Percentiles rank a stretch among this genome's conserved stretches.
Conservation (phyloP, 2,797 vertebrate genomes). For the Sebastiscus tertius region DNA sequence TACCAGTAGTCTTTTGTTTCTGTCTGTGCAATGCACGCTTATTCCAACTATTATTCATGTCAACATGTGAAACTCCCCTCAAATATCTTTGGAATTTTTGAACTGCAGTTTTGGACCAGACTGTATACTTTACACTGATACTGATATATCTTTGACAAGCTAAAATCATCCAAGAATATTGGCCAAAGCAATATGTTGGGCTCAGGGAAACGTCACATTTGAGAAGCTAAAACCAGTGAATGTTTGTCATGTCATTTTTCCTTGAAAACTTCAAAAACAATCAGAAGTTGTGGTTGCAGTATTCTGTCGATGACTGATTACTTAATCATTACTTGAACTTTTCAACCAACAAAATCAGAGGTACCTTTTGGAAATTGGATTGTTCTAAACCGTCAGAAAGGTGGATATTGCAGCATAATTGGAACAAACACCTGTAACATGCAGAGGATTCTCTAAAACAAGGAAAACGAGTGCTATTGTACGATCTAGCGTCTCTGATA, state of each 20-base stretch:
- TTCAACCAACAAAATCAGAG: background rate
- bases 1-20: background rate
- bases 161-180: background rate
- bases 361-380: background rate
- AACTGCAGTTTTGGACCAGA: background rate
- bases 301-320: background rate
- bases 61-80: background rate
- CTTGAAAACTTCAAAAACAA: background rate
- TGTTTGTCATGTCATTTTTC: background rate
- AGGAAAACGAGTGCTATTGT: constrained; percentile 8
- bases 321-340: background rate
- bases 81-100: background rate
- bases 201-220: background rate
- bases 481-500: constrained; percentile 15
- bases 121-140: background rate
- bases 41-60: background rate
- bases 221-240: background rate
- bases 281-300: background rate
- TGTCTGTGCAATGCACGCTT: background rate
- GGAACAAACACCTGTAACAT: constrained; percentile 23
- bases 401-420: constrained; percentile 20
- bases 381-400: background rate
- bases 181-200: background rate
- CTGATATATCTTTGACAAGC: background rate
- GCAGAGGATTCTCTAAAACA: constrained; percentile 27